A percentile compares a stretch with the other conserved stretches of the same genome.
Conservation (phyloP, 2,113 vertebrate species). For the Thunnus thynnus region DNA sequence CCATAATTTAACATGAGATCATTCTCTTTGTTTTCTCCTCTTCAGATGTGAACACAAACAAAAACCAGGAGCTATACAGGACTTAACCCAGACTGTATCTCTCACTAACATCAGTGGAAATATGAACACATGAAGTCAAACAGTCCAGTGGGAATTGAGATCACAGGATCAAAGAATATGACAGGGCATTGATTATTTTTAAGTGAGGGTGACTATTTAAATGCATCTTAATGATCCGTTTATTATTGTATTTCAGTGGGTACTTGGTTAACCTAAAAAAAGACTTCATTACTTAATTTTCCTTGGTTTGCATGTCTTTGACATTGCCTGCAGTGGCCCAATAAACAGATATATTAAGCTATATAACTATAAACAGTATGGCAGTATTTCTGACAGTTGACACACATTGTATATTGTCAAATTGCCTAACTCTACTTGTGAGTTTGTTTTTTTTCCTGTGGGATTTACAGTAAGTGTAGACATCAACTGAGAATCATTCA, state of each 20-base stretch:
- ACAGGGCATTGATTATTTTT: background rate
- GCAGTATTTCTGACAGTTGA: too few relatives aligned
- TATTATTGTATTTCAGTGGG: background rate
- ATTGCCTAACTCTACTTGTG: too few relatives aligned
- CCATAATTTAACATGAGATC: slow-evolving; percentile 30
- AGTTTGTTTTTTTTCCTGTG: too few relatives aligned
- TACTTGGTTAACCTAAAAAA: too few relatives aligned
- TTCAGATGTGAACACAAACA: slow-evolving; percentile 15
- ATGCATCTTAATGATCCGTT: background rate
- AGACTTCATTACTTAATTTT: too few relatives aligned
- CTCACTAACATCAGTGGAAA: slow-evolving; percentile 2
- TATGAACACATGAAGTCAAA: slow-evolving; percentile 3
- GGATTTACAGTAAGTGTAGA: too few relatives aligned
- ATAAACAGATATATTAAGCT: too few relatives aligned
- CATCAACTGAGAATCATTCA: too few relatives aligned
- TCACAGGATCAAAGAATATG: background rate
- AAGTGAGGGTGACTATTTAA: background rate
- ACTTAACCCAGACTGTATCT: background rate
- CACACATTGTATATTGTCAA: too few relatives aligned
- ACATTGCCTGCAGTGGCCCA: too few relatives aligned
- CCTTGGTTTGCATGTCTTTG: too few relatives aligned
- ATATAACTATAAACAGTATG: too few relatives aligned
- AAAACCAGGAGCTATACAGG: background rate
- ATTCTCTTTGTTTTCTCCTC: slow-evolving; percentile 30
- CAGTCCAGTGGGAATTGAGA: background rate